Conservation (phyloP, 1,140 invertebrate species). For the Heliconius hermathena region DNA sequence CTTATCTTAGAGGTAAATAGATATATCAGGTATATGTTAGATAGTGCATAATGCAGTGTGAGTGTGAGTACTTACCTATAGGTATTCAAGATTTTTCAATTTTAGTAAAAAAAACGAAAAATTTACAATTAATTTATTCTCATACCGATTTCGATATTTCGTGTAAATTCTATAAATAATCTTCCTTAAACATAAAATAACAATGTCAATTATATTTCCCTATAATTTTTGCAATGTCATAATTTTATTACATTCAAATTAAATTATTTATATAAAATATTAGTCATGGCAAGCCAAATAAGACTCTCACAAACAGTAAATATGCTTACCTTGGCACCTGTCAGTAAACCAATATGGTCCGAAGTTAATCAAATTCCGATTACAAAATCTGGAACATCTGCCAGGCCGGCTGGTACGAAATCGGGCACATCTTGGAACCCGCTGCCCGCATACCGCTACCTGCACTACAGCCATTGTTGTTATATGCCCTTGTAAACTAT, state of each 20-base stretch:
- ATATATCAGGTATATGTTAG: not conserved
- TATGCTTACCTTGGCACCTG: slow-evolving; percentile 23
- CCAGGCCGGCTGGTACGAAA: slow-evolving; percentile 60
- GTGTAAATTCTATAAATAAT: not conserved
- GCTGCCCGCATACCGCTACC: slow-evolving; percentile 75
- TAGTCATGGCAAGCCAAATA: not conserved
- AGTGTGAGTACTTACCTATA: too few relatives aligned
- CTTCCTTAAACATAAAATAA: not conserved
- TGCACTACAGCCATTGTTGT: slow-evolving; percentile 63
- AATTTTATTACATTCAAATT: not conserved
- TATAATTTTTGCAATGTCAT: not conserved
- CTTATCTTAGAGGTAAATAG: slow-evolving; percentile 22
- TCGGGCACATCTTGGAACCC: slow-evolving; percentile 60
- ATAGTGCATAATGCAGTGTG: not conserved
- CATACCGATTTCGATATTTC: not conserved
- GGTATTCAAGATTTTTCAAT: not conserved
- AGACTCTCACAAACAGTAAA: not conserved
- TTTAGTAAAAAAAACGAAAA: not conserved
- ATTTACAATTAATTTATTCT: not conserved
- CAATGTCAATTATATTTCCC: not conserved
- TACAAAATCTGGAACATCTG: slow-evolving; percentile 54
- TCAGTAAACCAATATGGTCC: slow-evolving; percentile 26
- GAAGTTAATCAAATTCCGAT: slow-evolving; percentile 41
- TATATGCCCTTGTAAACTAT: slow-evolving; percentile 51
- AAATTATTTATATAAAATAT: not conserved